phyloP scores from a whole-genome alignment of 2,888 invertebrate genomes.

The Hyposoter didymator region DNA sequence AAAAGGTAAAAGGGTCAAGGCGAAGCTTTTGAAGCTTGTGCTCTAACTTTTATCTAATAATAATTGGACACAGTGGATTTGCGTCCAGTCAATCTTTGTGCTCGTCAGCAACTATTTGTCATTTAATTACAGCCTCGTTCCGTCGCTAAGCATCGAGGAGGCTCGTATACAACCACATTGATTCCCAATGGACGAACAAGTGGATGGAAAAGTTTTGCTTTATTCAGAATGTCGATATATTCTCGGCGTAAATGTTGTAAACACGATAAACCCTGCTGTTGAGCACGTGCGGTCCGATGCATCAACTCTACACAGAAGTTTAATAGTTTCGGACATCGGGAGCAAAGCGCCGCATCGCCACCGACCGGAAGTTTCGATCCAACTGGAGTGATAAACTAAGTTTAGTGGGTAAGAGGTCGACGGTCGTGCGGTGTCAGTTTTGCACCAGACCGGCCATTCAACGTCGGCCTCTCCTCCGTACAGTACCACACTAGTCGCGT shows the following conservation, averaged over 20 bases:
- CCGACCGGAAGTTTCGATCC: conserved; percentile 67
- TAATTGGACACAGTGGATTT: background rate
- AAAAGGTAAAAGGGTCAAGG: background rate
- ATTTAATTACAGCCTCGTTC: background rate
- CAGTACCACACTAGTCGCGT: conserved; percentile 57
- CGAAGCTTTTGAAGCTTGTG: background rate
- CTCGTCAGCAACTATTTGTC: background rate
- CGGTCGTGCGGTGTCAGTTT: conserved; percentile 45
- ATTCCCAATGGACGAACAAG: conserved; percentile 36
- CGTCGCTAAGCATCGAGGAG: background rate
- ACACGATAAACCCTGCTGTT: conserved; percentile 24
- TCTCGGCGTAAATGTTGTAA: conserved; percentile 33
- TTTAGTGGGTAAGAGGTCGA: conserved; percentile 57
- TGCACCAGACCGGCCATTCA: conserved; percentile 41
- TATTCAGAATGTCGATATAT: conserved; percentile 46
- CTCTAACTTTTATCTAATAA: background rate
- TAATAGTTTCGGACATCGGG: conserved; percentile 54
- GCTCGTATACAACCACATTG: background rate
- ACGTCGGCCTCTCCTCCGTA: conserved; percentile 23
- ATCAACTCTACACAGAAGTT: conserved; percentile 39
- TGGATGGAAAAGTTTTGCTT: conserved; percentile 37
- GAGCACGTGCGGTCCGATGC: conserved; percentile 44
- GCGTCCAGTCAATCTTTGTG: background rate
- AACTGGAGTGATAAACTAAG: conserved; percentile 64
- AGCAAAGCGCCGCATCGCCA: conserved; percentile 55